Percentiles rank a stretch among this genome's conserved stretches.
phyloP scores from a whole-genome alignment of 2,888 invertebrate genomes.

The Acrobasis consociella region DNA sequence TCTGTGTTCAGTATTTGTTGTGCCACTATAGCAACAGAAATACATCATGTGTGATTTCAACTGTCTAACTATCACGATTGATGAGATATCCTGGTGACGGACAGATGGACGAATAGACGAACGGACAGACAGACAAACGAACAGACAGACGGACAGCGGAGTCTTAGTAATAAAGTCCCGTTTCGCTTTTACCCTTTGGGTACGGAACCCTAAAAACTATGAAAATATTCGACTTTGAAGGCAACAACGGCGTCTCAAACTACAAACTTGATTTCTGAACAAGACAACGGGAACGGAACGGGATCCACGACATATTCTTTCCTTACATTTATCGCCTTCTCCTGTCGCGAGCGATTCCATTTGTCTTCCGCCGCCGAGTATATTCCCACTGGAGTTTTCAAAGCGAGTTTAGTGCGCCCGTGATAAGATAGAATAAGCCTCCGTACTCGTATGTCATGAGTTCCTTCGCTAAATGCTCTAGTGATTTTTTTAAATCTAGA shows the following conservation, averaged over 20 bases:
- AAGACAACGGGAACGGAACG: constrained; percentile 21
- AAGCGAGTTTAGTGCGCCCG: constrained; percentile 65
- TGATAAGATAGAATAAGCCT: constrained; percentile 73
- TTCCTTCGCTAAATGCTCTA: constrained; percentile 29
- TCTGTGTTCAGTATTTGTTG: too few species aligned
- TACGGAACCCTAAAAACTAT: too few species aligned
- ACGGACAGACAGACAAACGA: too few species aligned
- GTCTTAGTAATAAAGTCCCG: too few species aligned
- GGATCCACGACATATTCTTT: constrained; percentile 41
- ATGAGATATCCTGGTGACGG: too few species aligned
- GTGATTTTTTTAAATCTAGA: not conserved
- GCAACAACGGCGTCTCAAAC: not conserved
- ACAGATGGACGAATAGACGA: too few species aligned
- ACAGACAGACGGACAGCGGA: too few species aligned
- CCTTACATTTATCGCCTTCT: constrained; percentile 54
- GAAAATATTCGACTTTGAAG: not conserved
- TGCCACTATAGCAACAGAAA: too few species aligned
- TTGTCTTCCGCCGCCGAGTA: constrained; percentile 65
- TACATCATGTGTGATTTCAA: too few species aligned
- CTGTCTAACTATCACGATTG: too few species aligned
- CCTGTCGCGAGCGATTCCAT: constrained; percentile 59
- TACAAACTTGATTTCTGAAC: not conserved
- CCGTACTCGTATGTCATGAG: constrained; percentile 65
- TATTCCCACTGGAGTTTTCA: constrained; percentile 67
- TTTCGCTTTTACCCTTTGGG: too few species aligned